Conservation (phyloP, 23 tunicate species). For the Halocynthia aurantium region DNA sequence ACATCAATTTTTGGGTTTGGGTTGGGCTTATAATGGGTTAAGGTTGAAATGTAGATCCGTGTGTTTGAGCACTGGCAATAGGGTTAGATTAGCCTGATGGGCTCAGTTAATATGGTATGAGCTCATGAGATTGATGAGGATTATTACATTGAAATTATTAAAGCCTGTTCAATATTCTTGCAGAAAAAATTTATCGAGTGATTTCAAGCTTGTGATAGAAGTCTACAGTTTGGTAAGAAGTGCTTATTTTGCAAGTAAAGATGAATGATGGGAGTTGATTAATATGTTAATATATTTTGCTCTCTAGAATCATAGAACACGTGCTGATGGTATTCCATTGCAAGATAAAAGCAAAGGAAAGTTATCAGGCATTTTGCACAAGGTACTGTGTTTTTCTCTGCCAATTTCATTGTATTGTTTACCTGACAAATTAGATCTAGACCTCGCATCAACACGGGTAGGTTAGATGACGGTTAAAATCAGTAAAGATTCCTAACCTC, state of each 20-base stretch:
- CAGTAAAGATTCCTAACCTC: not conserved
- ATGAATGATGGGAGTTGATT: not conserved
- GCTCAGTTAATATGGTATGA: too few species aligned
- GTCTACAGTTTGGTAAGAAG: constrained; percentile 80
- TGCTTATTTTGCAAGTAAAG: not conserved
- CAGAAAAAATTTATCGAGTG: constrained; percentile 65
- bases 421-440: too few species aligned
- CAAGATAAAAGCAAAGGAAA: constrained; percentile 77
- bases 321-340: constrained; percentile 68
- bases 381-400: constrained; percentile 20
- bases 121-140: too few species aligned
- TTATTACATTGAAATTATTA: too few species aligned
- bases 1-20: too few species aligned
- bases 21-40: too few species aligned
- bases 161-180: too few species aligned
- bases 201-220: constrained; percentile 68
- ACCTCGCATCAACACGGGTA: not conserved
- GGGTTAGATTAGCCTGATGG: too few species aligned
- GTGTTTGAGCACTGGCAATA: too few species aligned
- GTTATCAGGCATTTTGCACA: constrained; percentile 63
- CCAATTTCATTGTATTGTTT: too few species aligned
- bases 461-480: not conserved
- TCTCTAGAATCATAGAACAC: constrained; percentile 67
- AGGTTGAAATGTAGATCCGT: too few species aligned
- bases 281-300: constrained; percentile 6